A percentile compares a stretch with the other conserved stretches of the same genome.
Conservation (phyloP, 1,140 invertebrate genomes). For the Anastrepha obliqua region DNA sequence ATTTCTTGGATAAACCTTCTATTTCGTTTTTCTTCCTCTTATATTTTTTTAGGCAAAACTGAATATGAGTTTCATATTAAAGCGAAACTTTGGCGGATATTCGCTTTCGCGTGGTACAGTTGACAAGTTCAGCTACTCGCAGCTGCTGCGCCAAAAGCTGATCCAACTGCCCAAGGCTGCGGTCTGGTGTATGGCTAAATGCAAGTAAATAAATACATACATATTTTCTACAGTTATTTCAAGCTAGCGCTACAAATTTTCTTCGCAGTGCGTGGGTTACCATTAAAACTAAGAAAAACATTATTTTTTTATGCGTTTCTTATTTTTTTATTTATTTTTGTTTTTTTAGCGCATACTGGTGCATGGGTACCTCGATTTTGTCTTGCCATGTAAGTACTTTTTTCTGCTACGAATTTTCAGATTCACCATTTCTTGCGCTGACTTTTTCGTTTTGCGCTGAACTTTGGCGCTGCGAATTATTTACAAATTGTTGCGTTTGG, state of each 20-base stretch:
- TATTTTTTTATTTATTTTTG: neutral
- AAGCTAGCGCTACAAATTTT: constrained; percentile 16
- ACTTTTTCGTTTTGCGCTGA: neutral
- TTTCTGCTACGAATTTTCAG: no score
- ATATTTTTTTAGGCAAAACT: neutral
- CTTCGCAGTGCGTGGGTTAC: neutral
- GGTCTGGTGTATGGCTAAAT: neutral
- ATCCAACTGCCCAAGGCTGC: neutral
- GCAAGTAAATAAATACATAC: neutral
- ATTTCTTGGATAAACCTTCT: no score
- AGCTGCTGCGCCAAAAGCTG: neutral
- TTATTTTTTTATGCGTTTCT: neutral
- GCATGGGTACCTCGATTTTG: no score
- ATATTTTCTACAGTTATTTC: neutral
- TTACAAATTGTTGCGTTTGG: constrained; percentile 40
- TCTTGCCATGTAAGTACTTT: no score
- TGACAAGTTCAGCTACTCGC: constrained; percentile 7
- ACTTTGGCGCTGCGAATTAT: constrained; percentile 24
- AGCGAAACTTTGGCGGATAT: constrained; percentile 1
- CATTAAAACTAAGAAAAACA: neutral
- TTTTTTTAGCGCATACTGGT: neutral
- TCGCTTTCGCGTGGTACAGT: neutral
- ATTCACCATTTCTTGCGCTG: neutral
- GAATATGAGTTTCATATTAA: constrained; percentile 20
- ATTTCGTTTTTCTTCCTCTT: no score